Base-by-base conservation (phyloP, 1,140 invertebrate genomes). In the Drosophila pallidifrons region DNA sequence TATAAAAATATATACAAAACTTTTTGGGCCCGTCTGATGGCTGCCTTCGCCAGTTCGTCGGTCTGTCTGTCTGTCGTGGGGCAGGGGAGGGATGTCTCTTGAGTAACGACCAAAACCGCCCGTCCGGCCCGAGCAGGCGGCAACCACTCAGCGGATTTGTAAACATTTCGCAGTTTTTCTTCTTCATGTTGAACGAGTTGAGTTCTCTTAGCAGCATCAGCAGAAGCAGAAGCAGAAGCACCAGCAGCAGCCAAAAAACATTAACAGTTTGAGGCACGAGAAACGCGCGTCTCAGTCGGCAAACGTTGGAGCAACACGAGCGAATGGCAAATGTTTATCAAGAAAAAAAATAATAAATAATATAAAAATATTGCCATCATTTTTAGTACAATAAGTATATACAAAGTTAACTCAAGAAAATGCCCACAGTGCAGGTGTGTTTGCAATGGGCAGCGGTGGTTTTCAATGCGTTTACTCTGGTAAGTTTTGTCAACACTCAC, bases 71-170 rank as follows among this genome's bases (percentile, higher is more conserved):
- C 41, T 41, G 25, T 13, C n/a, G 52, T n/a, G 58, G 7, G 57
- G 45, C 32, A 20, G 47, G 49, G 28, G 28, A 57, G 57, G 65
- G 32, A 61, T 81, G 82, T 82, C 79, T 87, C 73, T 77, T 88
- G 77, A 77, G 72, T 82, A 87, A 87, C 77, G 79, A 69, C 52
- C 81, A 64, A 25, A 25, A 66, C 57, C 41, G 55, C 16, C 58
- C 59, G 32, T 41, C 41, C 35, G 41, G 49, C 43, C 28, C 55
- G 65, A 32, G 67, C 57, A 45, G 57, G 68, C 79, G 66, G 65
- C 82, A 67, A 78, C 73, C 77, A 88, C 86, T 89, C 86, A 79
- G 63, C 72, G 78, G 78, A 85, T 75, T 90, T 89, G 85, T 89
- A 89, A 89, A 89, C 85, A 89, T 81, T 89, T 90, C 63, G 67